These are phyloP conservation scores for Graptemys geographica DNA, from an alignment of 2,797 vertebrate genomes.

Conservation along the genomic window DNA sequence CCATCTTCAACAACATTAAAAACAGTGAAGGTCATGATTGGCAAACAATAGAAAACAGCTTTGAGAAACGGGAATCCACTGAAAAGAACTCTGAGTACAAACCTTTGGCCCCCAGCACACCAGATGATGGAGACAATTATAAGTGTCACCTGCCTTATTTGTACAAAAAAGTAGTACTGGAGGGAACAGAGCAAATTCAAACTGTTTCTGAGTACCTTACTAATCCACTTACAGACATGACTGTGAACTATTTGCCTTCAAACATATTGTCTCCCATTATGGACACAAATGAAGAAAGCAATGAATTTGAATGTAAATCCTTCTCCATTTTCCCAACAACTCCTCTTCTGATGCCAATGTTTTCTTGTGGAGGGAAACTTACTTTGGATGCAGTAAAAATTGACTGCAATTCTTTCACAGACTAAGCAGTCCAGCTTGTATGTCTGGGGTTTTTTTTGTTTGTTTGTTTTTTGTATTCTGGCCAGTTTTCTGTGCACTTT, in stretches of 20 bases:
- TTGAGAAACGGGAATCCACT: background rate
- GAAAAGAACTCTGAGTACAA: background rate
- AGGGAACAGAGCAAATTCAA: constrained; percentile 56
- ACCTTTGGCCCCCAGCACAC: background rate
- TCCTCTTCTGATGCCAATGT: constrained; percentile 41
- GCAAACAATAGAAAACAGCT: fast-evolving
- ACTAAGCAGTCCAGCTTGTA: background rate
- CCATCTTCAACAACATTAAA: background rate
- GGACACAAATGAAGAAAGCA: constrained; percentile 9
- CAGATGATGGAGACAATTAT: fast-evolving
- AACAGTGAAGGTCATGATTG: fast-evolving
- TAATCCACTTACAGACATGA: constrained; percentile 61
- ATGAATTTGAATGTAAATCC: constrained; percentile 45
- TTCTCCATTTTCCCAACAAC: constrained; percentile 55
- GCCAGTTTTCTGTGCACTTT: fast-evolving
- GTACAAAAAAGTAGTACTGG: constrained; percentile 85
- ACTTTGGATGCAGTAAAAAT: constrained; percentile 89
- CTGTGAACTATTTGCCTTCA: constrained; percentile 76
- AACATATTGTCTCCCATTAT: constrained; percentile 48
- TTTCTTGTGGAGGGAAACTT: constrained; percentile 78
- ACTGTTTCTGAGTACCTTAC: constrained; percentile 21
- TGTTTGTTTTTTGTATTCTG: fast-evolving
- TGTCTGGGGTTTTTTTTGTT: background rate
- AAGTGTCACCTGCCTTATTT: constrained; percentile 60
- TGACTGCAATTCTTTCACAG: constrained; percentile 71